Evolutionary conservation across 2,797 vertebrate genomes (phyloP), one percentile per base, ranked within the genome.

Genomic region (Pogonophryne albipinna): DNA sequence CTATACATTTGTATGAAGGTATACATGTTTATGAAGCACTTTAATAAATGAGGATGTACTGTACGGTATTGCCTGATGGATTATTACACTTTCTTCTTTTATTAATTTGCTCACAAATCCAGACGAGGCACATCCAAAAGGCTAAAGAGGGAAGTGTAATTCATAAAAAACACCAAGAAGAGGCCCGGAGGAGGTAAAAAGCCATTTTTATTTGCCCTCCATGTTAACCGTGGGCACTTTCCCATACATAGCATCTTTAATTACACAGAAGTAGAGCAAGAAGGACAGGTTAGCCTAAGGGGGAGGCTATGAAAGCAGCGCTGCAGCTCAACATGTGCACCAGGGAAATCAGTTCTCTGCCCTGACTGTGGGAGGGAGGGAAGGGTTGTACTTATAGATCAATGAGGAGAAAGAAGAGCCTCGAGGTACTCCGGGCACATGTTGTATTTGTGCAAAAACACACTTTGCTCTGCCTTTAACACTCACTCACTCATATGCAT

Each of bases 161-260:
- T 90, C 87, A 88, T 86, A 80, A 90, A 38, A 84, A 84, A 76
- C 83, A 83, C 70, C 65, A 20, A 85, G 86, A 88, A 85, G 85
- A 87, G 58, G 85, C 85, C 89, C 55, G 12, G 71, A 89, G 86
- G 81, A 84, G 85, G 85, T 82, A 83, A 88, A 82, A 89, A 90
- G 67, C 41, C 71, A 81, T 86, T 90, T 92, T 82, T 86, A 88
- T 88, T 91, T 91, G 89, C 87, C 90, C 90, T 90, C 85, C 71
- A 72, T 91, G 87, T 92, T 91, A 92, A 92, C 91, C 80, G 74
- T 78, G 67, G 93, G 90, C 90, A 88, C 85, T 90, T 91, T 92
- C 88, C 88, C 87, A 91, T 90, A 90, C 87, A 89, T 86, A 91
- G 89, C 86, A 90, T 91, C 88, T 93, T 94, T 93, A 92, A 94